These are phyloP conservation scores for Cartodere bifasciata DNA, from an alignment of 2,888 invertebrate genomes.

Conservation along the genomic window DNA sequence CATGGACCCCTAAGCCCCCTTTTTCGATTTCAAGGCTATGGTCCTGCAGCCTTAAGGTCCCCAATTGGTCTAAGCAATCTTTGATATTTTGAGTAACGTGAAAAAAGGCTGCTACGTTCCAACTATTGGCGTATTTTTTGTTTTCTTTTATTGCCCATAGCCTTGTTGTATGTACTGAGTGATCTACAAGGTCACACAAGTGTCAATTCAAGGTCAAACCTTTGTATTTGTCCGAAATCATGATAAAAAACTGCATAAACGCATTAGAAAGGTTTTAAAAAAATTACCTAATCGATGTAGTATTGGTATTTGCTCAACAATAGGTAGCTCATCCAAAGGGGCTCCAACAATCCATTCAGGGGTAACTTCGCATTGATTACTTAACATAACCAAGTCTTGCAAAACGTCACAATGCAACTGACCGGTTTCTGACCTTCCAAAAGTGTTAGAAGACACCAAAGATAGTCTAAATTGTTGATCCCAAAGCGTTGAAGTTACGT, in stretches of 20 bases:
- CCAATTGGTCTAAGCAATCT: slow-evolving; percentile 45
- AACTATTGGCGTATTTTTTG: slow-evolving; percentile 55
- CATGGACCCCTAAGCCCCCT: slow-evolving; percentile 51
- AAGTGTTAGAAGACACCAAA: slow-evolving; percentile 37
- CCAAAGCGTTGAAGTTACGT: slow-evolving; percentile 70
- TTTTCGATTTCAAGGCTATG: slow-evolving; percentile 44
- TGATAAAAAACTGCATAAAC: slow-evolving; percentile 4
- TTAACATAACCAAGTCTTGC: slow-evolving; percentile 54
- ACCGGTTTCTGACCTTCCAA: slow-evolving; percentile 27
- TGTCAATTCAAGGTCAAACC: neutral
- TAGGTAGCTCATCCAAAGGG: slow-evolving; percentile 61
- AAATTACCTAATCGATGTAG: slow-evolving; percentile 52
- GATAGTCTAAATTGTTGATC: slow-evolving; percentile 50
- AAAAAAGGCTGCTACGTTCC: slow-evolving; percentile 67
- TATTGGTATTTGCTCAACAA: slow-evolving; percentile 74
- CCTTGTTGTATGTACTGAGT: slow-evolving; percentile 66
- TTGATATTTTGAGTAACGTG: slow-evolving; percentile 50
- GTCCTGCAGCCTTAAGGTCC: slow-evolving; percentile 46
- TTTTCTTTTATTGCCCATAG: slow-evolving; percentile 66
- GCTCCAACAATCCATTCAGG: slow-evolving; percentile 59
- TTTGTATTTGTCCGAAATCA: too few species aligned
- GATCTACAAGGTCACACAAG: slow-evolving; percentile 41
- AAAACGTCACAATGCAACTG: slow-evolving; percentile 49
- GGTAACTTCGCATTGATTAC: slow-evolving; percentile 64
- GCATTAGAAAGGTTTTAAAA: neutral